A percentile compares a stretch with the other conserved stretches of the same genome.
These are phyloP conservation scores for Cataglyphis cursor DNA, from an alignment of 2,888 invertebrate genomes.

Conservation along the genomic window DNA sequence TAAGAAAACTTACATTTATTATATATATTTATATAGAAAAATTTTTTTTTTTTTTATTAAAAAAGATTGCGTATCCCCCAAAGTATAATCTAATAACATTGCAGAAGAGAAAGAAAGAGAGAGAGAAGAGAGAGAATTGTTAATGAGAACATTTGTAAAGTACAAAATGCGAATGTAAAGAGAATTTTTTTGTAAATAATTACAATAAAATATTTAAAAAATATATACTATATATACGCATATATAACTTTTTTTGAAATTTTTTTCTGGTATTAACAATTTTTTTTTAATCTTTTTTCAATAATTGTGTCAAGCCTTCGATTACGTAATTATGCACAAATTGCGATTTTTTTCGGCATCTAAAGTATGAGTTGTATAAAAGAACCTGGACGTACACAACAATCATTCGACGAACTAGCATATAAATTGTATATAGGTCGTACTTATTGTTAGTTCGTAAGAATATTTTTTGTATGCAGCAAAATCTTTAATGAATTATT, in stretches of 20 bases:
- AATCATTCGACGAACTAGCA: conserved; percentile 70
- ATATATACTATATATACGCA: not conserved
- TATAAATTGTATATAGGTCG: conserved; percentile 70
- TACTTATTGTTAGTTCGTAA: conserved; percentile 65
- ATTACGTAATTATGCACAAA: conserved; percentile 28
- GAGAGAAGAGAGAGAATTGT: not conserved
- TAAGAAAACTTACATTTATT: conserved; percentile 14
- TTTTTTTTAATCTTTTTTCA: not conserved
- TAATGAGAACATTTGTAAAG: conserved; percentile 6
- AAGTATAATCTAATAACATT: conserved; percentile 16
- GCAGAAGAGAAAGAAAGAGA: not conserved
- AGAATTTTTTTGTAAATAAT: conserved; percentile 36
- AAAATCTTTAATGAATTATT: conserved; percentile 59
- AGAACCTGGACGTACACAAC: conserved; percentile 68
- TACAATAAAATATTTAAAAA: conserved; percentile 14
- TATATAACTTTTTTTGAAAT: not conserved
- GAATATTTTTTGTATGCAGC: conserved; percentile 76
- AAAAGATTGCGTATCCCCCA: conserved; percentile 21
- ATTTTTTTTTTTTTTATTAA: conserved; percentile 4
- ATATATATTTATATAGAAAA: conserved; percentile 29
- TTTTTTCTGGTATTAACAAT: not conserved
- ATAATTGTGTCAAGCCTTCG: conserved; percentile 35
- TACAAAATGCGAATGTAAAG: conserved; percentile 36
- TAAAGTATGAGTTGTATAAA: conserved; percentile 65
- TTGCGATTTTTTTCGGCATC: conserved; percentile 67